These are phyloP conservation scores for Oithona nana DNA, from an alignment of 2,888 invertebrate genomes.

Conservation along the genomic window DNA sequence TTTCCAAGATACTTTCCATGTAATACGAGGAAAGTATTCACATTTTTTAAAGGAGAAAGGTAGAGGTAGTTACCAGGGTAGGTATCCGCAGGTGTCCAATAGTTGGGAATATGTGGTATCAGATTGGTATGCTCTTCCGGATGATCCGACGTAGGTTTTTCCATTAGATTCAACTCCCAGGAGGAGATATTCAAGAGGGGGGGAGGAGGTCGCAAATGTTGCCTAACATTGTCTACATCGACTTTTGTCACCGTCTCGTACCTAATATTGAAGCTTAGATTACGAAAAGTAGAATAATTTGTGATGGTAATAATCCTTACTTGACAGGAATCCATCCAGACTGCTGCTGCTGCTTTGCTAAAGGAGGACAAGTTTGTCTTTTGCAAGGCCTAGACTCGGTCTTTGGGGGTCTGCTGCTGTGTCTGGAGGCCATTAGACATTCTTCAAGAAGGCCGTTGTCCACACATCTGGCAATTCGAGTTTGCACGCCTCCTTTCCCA, in stretches of 20 bases:
- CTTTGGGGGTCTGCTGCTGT: neutral
- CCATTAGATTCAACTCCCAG: neutral
- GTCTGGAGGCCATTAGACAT: slow-evolving; percentile 23
- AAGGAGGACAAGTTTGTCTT: neutral
- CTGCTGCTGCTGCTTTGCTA: too few relatives aligned
- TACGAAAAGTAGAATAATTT: too few relatives aligned
- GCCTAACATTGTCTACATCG: neutral
- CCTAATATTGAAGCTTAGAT: neutral
- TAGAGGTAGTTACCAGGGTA: neutral
- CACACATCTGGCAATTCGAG: slow-evolving; percentile 23
- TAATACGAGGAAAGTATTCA: too few relatives aligned
- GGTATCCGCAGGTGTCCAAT: neutral
- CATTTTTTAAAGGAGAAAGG: neutral
- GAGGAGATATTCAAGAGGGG: neutral
- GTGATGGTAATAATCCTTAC: too few relatives aligned
- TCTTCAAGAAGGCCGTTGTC: slow-evolving; percentile 23
- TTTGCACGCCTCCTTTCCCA: slow-evolving; percentile 23
- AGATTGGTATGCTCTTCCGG: slow-evolving; percentile 21
- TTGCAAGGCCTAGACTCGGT: neutral
- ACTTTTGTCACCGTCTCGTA: neutral
- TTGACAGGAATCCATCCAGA: neutral
- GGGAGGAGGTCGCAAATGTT: neutral
- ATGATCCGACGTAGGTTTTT: neutral
- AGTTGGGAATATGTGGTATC: slow-evolving; percentile 10
- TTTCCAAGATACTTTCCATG: too few relatives aligned